phyloP scores from a whole-genome alignment of 2,888 invertebrate genomes.

The Ornithoptera alexandrae region DNA sequence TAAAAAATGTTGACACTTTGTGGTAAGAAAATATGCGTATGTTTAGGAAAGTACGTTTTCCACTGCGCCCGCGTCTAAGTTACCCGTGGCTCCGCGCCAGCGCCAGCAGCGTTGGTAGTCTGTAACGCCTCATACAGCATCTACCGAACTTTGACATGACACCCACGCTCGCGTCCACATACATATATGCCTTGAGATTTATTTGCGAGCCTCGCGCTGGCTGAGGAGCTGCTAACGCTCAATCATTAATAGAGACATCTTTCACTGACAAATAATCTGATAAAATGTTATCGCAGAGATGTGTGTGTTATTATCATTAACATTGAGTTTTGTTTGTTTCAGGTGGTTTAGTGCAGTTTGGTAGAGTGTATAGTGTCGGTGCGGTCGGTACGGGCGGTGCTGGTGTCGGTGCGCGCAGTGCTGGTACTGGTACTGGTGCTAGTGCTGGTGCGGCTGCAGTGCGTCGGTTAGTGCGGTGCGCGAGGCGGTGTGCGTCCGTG shows the following conservation, averaged over 20 bases:
- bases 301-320: not conserved
- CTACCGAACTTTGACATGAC: too few species aligned
- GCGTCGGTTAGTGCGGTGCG: constrained; percentile 31
- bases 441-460: constrained; percentile 36
- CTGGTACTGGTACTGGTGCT: constrained; percentile 31
- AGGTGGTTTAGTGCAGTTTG: constrained; percentile 33
- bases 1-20: too few species aligned
- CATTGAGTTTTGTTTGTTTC: constrained; percentile 37
- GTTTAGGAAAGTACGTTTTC: too few species aligned
- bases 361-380: constrained; percentile 31
- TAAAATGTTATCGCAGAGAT: not conserved
- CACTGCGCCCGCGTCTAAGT: too few species aligned
- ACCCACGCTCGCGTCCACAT: too few species aligned
- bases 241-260: not conserved
- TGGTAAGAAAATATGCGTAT: too few species aligned
- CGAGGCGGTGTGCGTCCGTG: constrained; percentile 51
- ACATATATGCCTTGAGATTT: too few species aligned
- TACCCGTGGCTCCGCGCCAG: too few species aligned
- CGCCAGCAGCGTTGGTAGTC: too few species aligned
- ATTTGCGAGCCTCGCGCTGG: too few species aligned
- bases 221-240: too few species aligned
- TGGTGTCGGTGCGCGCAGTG: constrained; percentile 32
- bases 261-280: not conserved
- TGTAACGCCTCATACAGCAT: too few species aligned
- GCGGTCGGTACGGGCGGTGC: not conserved